Percentiles rank a stretch among this genome's conserved stretches.
phyloP scores from a whole-genome alignment of 2,113 vertebrate species.

The Xiphophorus hellerii region DNA sequence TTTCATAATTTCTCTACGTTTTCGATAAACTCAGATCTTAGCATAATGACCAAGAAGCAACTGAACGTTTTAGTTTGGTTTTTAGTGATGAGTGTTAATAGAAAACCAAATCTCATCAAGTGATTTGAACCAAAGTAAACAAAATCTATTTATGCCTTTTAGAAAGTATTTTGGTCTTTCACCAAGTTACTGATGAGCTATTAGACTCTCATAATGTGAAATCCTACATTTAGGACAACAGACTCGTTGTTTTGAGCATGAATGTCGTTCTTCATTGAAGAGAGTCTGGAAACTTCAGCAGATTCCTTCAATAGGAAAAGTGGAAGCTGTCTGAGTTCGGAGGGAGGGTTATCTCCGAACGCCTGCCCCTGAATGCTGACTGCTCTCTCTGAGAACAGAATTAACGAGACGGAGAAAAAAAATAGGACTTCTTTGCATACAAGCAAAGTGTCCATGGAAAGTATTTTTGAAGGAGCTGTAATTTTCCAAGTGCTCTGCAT shows the following conservation, averaged over 20 bases:
- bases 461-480: conserved; percentile 94
- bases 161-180: background rate
- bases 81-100: no score
- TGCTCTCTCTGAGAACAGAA: conserved; percentile 90
- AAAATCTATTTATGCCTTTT: no score
- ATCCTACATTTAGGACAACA: conserved; percentile 23
- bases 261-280: conserved; percentile 35
- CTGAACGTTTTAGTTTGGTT: no score
- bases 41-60: no score
- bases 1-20: no score
- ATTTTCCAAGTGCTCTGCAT: conserved; percentile 95
- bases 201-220: background rate
- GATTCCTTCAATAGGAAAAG: conserved; percentile 81
- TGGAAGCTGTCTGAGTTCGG: conserved; percentile 66
- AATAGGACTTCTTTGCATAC: conserved; percentile 71
- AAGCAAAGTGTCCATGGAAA: conserved; percentile 87
- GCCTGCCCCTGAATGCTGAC: conserved; percentile 67
- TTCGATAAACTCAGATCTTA: no score
- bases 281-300: conserved; percentile 9
- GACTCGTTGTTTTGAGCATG: conserved; percentile 27
- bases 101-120: no score
- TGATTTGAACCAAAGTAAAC: no score
- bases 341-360: conserved; percentile 19
- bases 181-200: background rate
- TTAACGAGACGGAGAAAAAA: conserved; percentile 91